phyloP scores from a whole-genome alignment of 2,797 vertebrate genomes.

The Microctenopoma steveboyesi region DNA sequence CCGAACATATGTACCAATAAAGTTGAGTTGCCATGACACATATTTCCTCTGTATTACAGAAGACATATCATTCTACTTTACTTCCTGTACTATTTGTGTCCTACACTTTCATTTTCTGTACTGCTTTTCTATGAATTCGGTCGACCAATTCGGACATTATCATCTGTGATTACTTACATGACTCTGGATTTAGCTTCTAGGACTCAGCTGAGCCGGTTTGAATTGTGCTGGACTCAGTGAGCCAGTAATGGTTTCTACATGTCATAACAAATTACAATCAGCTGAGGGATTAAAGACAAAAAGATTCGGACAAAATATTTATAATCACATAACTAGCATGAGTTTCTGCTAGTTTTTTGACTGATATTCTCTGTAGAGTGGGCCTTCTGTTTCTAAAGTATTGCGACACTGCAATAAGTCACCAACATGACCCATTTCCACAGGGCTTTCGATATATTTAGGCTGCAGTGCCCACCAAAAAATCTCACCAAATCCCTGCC shows the following conservation, averaged over 20 bases:
- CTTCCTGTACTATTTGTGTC: neutral
- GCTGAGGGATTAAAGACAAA: slow-evolving; percentile 19
- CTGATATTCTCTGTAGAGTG: slow-evolving; percentile 13
- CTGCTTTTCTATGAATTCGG: neutral
- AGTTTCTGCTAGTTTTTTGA: neutral
- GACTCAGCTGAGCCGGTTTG: slow-evolving; percentile 23
- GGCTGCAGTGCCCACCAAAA: slow-evolving; percentile 37
- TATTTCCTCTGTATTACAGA: neutral
- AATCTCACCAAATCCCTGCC: slow-evolving; percentile 41
- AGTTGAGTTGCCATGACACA: neutral
- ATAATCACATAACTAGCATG: neutral
- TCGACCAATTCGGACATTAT: neutral
- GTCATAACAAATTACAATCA: slow-evolving; percentile 52
- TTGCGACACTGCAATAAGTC: slow-evolving; percentile 43
- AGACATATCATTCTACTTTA: neutral
- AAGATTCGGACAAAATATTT: neutral
- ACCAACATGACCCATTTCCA: slow-evolving; percentile 69
- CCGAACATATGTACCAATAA: neutral
- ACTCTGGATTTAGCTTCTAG: slow-evolving; percentile 24
- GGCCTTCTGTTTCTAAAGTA: slow-evolving; percentile 31
- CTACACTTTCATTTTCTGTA: neutral
- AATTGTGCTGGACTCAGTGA: slow-evolving; percentile 23
- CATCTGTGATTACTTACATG: slow-evolving; percentile 9
- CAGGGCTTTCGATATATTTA: slow-evolving; percentile 63
- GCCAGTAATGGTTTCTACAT: slow-evolving; percentile 37